Base-by-base conservation (phyloP, 64 coral and sea anemone genomes). In the Dendrophyllia cribrosa region DNA sequence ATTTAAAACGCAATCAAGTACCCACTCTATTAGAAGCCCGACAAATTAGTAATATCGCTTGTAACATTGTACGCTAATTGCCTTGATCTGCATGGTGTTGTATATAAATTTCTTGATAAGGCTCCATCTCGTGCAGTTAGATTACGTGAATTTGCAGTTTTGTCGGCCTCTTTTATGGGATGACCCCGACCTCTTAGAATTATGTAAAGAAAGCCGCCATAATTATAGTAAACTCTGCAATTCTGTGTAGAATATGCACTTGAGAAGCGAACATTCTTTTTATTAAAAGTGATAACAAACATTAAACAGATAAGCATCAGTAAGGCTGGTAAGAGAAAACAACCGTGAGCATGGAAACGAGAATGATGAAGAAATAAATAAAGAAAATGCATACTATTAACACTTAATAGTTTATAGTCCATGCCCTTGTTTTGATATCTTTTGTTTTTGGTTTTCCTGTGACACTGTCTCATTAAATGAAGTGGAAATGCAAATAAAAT, bases 401-500 rank as follows among this genome's bases (percentile, higher is more conserved):
- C 55, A 58, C 55, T 58, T 58, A 17, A 16, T 19, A 64, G 61
- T 64, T 64, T 9, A 72, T 34, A 34, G 58, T 59, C n/a, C 26
- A 15, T 26, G 5, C 26, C 16, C 26, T 10, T 48, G 25, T 79
- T 43, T 80, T 62, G 78, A 44, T 48, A 63, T 16, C 23, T 45
- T 82, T 65, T 64, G 12, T 63, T 64, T 64, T 43, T 46, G 4
- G n/a, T 34, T 34, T 34, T 34, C 25, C 13, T 0, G 7, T 7
- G 16, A 14, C 8, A 44, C 21, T 72, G 7, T 12, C 45, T 75
- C 46, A n/a, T 75, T 84, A 9, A 67, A 67, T 24, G 43, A 84
- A 67, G 60, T 50, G 43, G 17, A 84, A 67, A 84, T 2, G 61
- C 62, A 67, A 68, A 84, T 46, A 84, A 84, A 13, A 67, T 16